phyloP scores from a whole-genome alignment of 2,888 invertebrate genomes.

The Cepaea hortensis region DNA sequence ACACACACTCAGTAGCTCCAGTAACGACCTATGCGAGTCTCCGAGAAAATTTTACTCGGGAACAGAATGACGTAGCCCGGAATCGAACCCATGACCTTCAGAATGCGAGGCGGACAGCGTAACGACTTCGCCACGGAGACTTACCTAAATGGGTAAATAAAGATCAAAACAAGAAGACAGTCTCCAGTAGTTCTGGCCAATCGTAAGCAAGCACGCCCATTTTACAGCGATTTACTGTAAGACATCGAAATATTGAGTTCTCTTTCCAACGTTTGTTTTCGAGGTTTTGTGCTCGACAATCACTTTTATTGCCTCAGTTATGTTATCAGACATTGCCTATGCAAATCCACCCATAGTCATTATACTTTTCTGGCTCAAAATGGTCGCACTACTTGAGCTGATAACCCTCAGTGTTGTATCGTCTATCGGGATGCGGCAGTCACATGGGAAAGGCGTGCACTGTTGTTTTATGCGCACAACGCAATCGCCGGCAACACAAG shows the following conservation, averaged over 20 bases:
- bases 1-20: no score
- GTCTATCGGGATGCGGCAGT: neutral
- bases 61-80: no score
- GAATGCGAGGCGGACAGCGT: no score
- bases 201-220: no score
- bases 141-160: no score
- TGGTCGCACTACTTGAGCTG: neutral
- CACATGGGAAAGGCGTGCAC: neutral
- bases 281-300: neutral
- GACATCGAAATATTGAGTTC: neutral
- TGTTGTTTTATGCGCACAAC: constrained; percentile 12
- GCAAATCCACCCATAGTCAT: neutral
- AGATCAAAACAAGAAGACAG: no score
- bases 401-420: neutral
- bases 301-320: neutral
- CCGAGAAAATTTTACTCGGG: no score
- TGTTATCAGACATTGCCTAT: neutral
- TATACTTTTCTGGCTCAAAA: neutral
- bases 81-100: no score
- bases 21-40: no score
- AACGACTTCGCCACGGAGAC: no score
- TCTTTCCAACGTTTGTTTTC: neutral
- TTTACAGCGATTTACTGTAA: neutral
- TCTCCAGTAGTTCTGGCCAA: no score
- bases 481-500: neutral